Conservation (phyloP, 1,140 invertebrate genomes). For the Glossosoma conforme region DNA sequence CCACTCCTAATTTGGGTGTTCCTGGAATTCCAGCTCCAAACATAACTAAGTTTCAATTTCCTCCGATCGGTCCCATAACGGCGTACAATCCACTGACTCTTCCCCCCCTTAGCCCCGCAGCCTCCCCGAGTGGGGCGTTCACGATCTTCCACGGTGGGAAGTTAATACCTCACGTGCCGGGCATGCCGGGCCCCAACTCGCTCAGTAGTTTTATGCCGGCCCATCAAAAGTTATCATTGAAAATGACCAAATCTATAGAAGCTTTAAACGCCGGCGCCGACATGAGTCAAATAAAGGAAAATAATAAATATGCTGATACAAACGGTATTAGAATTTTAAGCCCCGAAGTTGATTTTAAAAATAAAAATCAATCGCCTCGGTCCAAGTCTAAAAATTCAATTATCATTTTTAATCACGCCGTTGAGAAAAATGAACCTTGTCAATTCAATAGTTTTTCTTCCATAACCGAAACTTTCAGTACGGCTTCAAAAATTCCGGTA, state of each 20-base stretch:
- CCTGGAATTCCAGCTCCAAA: constrained; percentile 39
- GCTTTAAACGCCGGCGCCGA: constrained; percentile 1
- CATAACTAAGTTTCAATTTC: constrained; percentile 55
- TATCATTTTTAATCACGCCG: neutral
- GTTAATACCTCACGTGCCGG: constrained; percentile 75
- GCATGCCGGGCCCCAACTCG: constrained; percentile 76
- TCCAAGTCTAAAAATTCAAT: constrained; percentile 14
- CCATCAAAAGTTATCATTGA: constrained; percentile 23
- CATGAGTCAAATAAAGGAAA: constrained; percentile 1
- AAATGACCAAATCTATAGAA: constrained; percentile 8
- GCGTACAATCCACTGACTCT: constrained; percentile 66
- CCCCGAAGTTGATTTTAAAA: constrained; percentile 5
- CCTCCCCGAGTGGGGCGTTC: constrained; percentile 44
- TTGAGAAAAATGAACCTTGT: neutral
- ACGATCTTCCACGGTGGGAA: constrained; percentile 67
- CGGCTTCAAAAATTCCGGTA: constrained; percentile 1
- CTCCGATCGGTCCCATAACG: constrained; percentile 59
- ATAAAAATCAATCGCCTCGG: constrained; percentile 5
- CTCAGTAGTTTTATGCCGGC: constrained; percentile 41
- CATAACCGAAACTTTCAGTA: neutral
- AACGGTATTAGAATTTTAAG: neutral
- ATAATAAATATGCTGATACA: constrained; percentile 1
- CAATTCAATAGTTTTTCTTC: neutral
- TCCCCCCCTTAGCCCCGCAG: constrained; percentile 46
- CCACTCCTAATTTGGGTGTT: constrained; percentile 53